Evolutionary conservation across 2,797 vertebrate species (phyloP).

Genomic region (Phalanger gymnotis): DNA sequence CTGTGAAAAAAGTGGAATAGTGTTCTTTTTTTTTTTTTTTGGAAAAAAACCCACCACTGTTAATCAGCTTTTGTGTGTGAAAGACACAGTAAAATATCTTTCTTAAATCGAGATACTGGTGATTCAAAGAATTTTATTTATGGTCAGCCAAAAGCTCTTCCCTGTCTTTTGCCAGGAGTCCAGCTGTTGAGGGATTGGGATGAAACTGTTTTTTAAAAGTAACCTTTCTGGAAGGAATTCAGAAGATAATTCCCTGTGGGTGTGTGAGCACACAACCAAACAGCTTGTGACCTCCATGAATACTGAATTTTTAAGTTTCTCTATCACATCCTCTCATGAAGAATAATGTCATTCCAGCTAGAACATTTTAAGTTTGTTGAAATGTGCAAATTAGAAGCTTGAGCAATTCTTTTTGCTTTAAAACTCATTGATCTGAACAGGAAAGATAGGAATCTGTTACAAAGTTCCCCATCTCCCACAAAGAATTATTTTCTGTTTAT

Average conservation of each 20-base stretch:
- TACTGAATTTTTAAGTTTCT: conserved; percentile 75
- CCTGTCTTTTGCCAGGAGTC: conserved; percentile 72
- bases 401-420: conserved; percentile 71
- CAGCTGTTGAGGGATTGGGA: conserved; percentile 72
- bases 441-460: conserved; percentile 76
- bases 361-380: conserved; percentile 71
- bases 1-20: conserved; percentile 96
- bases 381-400: conserved; percentile 71
- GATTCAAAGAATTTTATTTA: conserved; percentile 85
- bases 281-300: conserved; percentile 81
- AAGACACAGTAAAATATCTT: conserved; percentile 99
- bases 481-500: conserved; percentile 70
- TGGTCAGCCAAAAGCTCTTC: conserved; percentile 77
- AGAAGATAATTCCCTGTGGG: conserved; percentile 65
- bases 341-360: conserved; percentile 71
- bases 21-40: conserved; percentile 91
- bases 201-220: conserved; percentile 76
- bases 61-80: conserved; percentile 94
- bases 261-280: conserved; percentile 75
- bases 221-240: conserved; percentile 75
- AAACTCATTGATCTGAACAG: conserved; percentile 50
- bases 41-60: conserved; percentile 83
- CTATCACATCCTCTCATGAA: conserved; percentile 80
- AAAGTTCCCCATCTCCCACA: conserved; percentile 67
- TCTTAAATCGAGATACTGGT: conserved; percentile 92